Evolutionary conservation across 2,113 vertebrate genomes (phyloP), one percentile per base, ranked within the genome.

Genomic region (Sinocyclocheilus maitianheensis): DNA sequence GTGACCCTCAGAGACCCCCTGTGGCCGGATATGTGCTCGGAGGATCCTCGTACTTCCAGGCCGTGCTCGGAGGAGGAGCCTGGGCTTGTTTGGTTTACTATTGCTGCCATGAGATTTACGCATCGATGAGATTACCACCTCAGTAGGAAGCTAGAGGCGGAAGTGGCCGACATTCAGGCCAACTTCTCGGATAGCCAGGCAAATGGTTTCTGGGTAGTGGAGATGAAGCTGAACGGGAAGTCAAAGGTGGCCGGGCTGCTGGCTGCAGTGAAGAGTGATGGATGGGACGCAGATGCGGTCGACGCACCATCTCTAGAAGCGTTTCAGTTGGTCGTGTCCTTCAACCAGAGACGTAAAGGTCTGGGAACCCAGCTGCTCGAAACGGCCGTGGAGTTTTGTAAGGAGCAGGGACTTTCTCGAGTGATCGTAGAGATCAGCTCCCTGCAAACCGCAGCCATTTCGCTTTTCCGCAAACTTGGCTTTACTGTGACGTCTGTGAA

Each of bases 21-120:
- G 85, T 94, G 91, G 92, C 94, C 0, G 94, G 93, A 7, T 95
- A 94, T 6, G 90, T 94, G 55, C 85, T 94, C 0, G 93, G 94
- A 12, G 93, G 93, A 14, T 93, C 91, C 87, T 94, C 93, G 24
- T 94, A 92, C 87, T 91, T 93, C 83, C 91, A 92, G 37, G 94
- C 90, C 1, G 8, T 94, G 1, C 89, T 94, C 34, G 94, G 94
- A 40, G 91, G 90, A 55, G 60, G 89, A 1, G 91, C 88, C 0
- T 94, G 94, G 93, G 90, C 90, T 0, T 91, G 91, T 76, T 85
- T 94, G 34, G 83, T 94, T 48, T 94, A 94, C 63, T 93, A 89
- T 88, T 93, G 92, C 88, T 95, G 94, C 89, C 76, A 89, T 11
- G 90, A 94, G 14, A 89, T 94, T 86, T 92, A 93, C 18, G 85